Evolutionary conservation across 2,888 invertebrate species (phyloP).

Genomic region (Drosophila peninsularis): DNA sequence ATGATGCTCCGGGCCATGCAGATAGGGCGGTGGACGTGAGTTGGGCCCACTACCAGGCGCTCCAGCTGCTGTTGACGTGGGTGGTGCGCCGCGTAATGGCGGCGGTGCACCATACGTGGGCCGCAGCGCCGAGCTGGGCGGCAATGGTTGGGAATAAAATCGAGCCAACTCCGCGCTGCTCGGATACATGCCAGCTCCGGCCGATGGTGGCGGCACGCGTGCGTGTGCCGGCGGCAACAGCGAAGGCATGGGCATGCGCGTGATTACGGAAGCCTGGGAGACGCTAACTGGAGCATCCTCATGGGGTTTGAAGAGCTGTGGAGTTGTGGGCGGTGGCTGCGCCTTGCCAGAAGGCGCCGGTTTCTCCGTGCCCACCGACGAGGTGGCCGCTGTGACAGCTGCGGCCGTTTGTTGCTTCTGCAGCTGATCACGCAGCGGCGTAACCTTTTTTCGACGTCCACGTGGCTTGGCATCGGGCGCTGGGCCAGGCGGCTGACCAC

Average conservation of each 20-base stretch:
- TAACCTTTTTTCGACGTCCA: constrained; percentile 84
- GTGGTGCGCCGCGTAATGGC: constrained; percentile 75
- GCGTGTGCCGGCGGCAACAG: constrained; percentile 51
- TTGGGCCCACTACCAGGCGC: constrained; percentile 40
- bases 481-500: constrained; percentile 40
- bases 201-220: constrained; percentile 49
- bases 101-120: constrained; percentile 84
- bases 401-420: constrained; percentile 86
- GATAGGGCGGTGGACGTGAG: constrained; percentile 62
- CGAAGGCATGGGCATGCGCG: constrained; percentile 86
- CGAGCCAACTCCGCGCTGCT: constrained; percentile 71
- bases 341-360: constrained; percentile 30
- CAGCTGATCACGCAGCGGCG: constrained; percentile 84
- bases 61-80: constrained; percentile 46
- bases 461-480: constrained; percentile 77
- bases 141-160: constrained; percentile 76
- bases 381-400: constrained; percentile 85
- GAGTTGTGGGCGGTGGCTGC: constrained; percentile 81
- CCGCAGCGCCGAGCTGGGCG: constrained; percentile 69
- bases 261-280: constrained; percentile 87
- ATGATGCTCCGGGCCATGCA: constrained; percentile 70
- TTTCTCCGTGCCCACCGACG: constrained; percentile 34
- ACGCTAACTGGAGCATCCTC: constrained; percentile 52
- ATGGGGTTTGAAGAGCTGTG: constrained; percentile 86
- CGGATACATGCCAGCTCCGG: constrained; percentile 65